Base-by-base conservation (phyloP, 2,888 invertebrate species). In the Peribatodes rhomboidaria region DNA sequence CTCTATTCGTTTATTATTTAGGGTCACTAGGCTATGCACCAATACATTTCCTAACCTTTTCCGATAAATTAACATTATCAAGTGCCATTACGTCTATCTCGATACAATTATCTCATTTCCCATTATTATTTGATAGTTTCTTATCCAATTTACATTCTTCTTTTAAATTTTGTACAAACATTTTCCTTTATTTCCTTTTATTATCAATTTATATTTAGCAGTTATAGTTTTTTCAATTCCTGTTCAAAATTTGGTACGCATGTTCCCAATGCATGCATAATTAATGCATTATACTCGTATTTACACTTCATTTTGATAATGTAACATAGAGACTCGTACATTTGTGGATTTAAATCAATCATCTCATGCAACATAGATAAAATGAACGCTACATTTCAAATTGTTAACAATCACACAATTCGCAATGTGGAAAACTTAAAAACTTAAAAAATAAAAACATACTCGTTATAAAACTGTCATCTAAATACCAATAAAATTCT, bases 1-100 rank as follows among this genome's bases (percentile, higher is more conserved):
- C 8, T 71, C 65, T 71, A 71, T 62, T 61, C 47, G 57, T 62
- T 62, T 62, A 41, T 62, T 60, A 54, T 67, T 60, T 63, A 75
- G 72, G 75, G 79, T 78, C 74, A 76, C 85, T 84, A 84, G 78
- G 78, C 85, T 88, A 86, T 86, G 85, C 86, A 86, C 87, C 86
- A 82, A 82, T 82, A 85, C 84, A 77, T 81, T 73, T 73, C 70
- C 78, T 79, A 78, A 71, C 69, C 73, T 72, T 70, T 72, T 41
- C 49, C 39, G 41, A 65, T 52, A 56, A 44, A 53, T 62, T 58
- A 37, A 56, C 58, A 61, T 56, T 50, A 52, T 59, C 56, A 47
- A 58, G 61, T 68, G 63, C 59, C 44, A 52, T 65, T 53, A 60
- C 60, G 47, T 35, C 52, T 63, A 69, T 60, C 42, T 49, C 65